Conservation (phyloP, 23 tunicate species). For the Trididemnum clinides region DNA sequence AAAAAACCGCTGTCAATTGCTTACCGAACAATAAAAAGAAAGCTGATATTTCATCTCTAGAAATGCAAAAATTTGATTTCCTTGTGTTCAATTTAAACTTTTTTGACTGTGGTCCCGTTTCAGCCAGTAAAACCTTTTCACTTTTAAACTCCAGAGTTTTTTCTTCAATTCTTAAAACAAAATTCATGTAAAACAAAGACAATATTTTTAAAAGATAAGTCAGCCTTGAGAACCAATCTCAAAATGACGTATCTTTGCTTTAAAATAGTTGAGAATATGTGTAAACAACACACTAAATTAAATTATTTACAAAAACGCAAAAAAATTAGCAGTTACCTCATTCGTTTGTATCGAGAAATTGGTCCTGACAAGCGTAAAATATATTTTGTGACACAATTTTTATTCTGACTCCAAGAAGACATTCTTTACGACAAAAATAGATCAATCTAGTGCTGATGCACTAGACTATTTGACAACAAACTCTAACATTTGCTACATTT, state of each 20-base stretch:
- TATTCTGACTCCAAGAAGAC: neutral
- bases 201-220: no score
- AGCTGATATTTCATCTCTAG: conserved; percentile 33
- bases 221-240: no score
- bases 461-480: no score
- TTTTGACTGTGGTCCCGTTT: conserved; percentile 27
- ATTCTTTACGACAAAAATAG: neutral
- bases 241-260: neutral
- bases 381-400: conserved; percentile 29
- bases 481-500: no score
- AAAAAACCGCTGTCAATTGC: neutral
- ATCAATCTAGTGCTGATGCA: neutral
- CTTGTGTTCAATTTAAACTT: conserved; percentile 14
- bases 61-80: conserved; percentile 38
- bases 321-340: conserved; percentile 16
- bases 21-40: conserved; percentile 70
- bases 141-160: neutral
- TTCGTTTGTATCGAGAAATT: conserved; percentile 20
- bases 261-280: neutral
- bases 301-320: neutral
- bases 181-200: no score
- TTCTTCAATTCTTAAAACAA: conserved; percentile 10
- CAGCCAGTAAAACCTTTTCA: neutral
- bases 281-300: neutral
- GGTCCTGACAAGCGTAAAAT: conserved; percentile 18